phyloP scores from a whole-genome alignment of 2,113 vertebrate genomes.

The Zosterops hypoxanthus region DNA sequence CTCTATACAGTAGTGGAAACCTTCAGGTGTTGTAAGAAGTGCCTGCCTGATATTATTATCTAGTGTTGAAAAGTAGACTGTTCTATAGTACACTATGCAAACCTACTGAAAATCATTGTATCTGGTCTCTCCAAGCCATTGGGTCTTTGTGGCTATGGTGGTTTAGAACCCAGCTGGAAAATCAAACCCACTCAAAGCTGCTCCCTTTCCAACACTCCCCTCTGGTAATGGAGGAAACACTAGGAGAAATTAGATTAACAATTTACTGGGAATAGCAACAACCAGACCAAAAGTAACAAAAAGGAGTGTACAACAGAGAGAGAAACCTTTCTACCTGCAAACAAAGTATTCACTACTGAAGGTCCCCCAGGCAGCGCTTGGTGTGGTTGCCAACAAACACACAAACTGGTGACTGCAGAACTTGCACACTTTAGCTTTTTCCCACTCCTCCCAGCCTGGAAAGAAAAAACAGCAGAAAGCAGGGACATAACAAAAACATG shows the following conservation, averaged over 20 bases:
- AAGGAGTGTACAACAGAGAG: too few species aligned
- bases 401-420: neutral
- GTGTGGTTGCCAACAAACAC: neutral
- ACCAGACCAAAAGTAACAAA: neutral
- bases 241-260: neutral
- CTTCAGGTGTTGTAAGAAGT: neutral
- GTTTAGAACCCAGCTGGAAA: neutral
- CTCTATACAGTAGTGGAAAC: neutral
- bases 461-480: rapidly evolving
- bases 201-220: neutral
- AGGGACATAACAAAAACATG: too few species aligned
- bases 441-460: neutral
- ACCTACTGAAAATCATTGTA: neutral
- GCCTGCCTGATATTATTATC: neutral
- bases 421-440: neutral
- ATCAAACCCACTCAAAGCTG: neutral
- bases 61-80: neutral
- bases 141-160: neutral
- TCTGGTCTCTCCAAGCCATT: neutral
- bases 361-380: neutral
- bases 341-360: neutral
- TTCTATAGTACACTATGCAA: neutral
- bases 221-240: neutral
- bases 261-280: neutral
- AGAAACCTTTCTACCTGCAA: neutral